These are phyloP conservation scores for Andrena marginata DNA, from an alignment of 2,888 invertebrate genomes.

Conservation along the genomic window DNA sequence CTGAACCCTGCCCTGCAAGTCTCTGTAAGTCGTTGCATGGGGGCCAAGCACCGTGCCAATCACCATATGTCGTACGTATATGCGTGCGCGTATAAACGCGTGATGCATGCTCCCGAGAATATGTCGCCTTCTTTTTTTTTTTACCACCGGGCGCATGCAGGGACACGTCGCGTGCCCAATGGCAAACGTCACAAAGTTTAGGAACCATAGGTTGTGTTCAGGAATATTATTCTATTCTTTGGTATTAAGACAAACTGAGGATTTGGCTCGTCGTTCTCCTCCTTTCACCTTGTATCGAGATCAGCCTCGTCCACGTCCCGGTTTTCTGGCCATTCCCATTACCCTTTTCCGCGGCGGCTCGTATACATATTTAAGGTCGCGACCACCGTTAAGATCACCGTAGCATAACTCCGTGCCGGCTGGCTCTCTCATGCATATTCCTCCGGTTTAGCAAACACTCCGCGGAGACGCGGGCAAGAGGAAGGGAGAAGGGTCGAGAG, in stretches of 20 bases:
- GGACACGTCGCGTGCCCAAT: background rate
- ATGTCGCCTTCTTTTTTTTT: slow-evolving; percentile 56
- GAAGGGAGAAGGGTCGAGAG: slow-evolving; percentile 63
- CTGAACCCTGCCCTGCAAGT: slow-evolving; percentile 73
- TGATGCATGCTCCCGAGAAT: slow-evolving; percentile 63
- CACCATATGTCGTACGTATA: slow-evolving; percentile 85
- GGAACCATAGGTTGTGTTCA: no score
- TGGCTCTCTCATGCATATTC: slow-evolving; percentile 83
- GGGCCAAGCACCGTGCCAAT: slow-evolving; percentile 82
- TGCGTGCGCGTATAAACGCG: slow-evolving; percentile 72
- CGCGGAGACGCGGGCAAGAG: slow-evolving; percentile 65
- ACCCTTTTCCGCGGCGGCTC: slow-evolving; percentile 43
- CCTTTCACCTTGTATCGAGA: slow-evolving; percentile 18
- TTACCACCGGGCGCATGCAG: background rate
- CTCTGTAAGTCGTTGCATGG: slow-evolving; percentile 74
- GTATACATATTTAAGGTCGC: slow-evolving; percentile 77
- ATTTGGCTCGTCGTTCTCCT: no score
- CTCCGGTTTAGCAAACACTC: slow-evolving; percentile 76
- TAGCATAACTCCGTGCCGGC: slow-evolving; percentile 78
- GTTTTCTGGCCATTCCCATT: slow-evolving; percentile 33
- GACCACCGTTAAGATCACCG: slow-evolving; percentile 81
- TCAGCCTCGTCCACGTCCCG: background rate
- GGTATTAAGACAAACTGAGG: no score
- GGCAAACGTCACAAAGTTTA: no score
- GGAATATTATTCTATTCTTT: background rate